Base-by-base conservation (phyloP, 2,888 invertebrate genomes). In the Drosophila borealis region DNA sequence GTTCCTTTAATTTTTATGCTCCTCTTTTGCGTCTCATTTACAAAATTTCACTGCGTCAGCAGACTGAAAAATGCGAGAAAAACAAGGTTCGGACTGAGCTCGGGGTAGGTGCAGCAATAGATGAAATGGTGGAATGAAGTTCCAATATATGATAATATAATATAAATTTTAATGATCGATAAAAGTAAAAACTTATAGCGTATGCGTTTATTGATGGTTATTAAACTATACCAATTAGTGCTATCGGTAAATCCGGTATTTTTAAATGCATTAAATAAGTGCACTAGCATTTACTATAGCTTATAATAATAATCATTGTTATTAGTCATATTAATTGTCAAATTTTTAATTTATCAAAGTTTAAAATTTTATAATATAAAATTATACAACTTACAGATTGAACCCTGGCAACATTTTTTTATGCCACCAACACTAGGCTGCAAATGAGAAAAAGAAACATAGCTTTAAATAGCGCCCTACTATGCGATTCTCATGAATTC, bases 1-100 rank as follows among this genome's bases (percentile, higher is more conserved):
- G 64, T 70, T 68, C 54, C 65, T 81, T 64, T 83, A 78, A 82
- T 83, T 86, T 80, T 76, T 73, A 80, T 81, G 64, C 70, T 66
- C 51, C 73, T 50, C 69, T 75, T 82, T 71, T 72, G 72, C 68
- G 72, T 62, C 74, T 77, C 75, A 81, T 85, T 85, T 82, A 76
- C 81, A 83, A 82, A 82, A 83, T 78, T 73, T 69, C 59, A 19
- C 21, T 25, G 49, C 33, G 13, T 21, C 8, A 29, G 46, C 44
- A 5, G 34, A 4, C 9, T 19, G 14, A 46, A 17, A 29, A 45
- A 13, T 42, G 9, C 13, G 36, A 60, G 11, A 41, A n/a, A 70
- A 45, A 2, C 29, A 61, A 29, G 34, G 39, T 46, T 36, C 45
- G 45, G 46, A 19, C 14, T 25, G 34, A 11, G 13, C 14, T 29